phyloP scores from a whole-genome alignment of 1,140 invertebrate species.

The Scaptomyza montana region DNA sequence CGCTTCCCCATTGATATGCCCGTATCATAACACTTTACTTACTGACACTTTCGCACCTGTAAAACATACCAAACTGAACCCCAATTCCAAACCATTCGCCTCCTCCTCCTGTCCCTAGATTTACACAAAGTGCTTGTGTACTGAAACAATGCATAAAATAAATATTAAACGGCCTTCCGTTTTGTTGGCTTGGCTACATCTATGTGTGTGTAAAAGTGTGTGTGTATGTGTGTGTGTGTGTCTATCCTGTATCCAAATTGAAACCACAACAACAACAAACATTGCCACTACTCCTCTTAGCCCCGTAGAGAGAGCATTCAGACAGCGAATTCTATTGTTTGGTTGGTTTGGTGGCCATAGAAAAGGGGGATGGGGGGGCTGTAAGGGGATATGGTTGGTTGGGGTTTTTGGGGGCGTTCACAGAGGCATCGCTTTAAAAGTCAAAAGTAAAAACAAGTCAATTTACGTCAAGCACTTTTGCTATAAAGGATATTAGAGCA shows the following conservation, averaged over 20 bases:
- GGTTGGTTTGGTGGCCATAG: background rate
- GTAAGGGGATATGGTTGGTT: no score
- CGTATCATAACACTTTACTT: constrained; percentile 31
- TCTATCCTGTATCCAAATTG: constrained; percentile 71
- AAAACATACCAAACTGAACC: constrained; percentile 22
- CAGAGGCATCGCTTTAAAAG: constrained; percentile 67
- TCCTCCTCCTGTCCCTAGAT: background rate
- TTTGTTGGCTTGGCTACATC: constrained; percentile 4
- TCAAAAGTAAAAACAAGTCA: constrained; percentile 83
- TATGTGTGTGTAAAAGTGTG: constrained; percentile 8
- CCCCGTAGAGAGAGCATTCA: background rate
- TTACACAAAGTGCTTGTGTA: constrained; percentile 37
- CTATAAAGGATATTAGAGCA: constrained; percentile 82
- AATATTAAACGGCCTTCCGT: constrained; percentile 78
- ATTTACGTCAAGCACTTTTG: constrained; percentile 82
- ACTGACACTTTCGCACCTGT: constrained; percentile 52
- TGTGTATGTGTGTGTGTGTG: constrained; percentile 34
- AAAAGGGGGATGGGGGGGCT: background rate
- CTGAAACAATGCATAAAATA: constrained; percentile 68
- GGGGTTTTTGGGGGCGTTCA: background rate
- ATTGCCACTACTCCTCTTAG: constrained; percentile 24
- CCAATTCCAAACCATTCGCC: background rate
- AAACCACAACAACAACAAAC: constrained; percentile 79
- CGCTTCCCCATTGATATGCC: background rate
- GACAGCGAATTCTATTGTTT: constrained; percentile 10